Evolutionary conservation across 1,140 invertebrate species (phyloP), one percentile per base, ranked within the genome.

Genomic region (Diorhabda elongata): DNA sequence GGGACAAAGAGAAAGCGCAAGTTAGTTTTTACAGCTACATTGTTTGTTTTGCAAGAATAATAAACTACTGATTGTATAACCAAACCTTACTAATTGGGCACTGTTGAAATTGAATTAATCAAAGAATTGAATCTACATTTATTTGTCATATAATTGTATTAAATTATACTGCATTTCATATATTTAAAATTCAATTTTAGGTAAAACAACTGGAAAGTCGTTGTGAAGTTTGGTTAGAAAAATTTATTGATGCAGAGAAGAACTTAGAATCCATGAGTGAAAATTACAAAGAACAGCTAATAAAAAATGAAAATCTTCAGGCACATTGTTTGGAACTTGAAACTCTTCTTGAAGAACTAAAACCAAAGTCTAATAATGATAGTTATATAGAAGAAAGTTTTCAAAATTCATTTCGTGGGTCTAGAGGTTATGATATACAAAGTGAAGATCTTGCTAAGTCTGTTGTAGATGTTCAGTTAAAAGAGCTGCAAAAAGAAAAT

Each of bases 381-480:
- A 76, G 70, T 67, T 71, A 61, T 26, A 61, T 73, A 3, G 69
- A 69, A 68, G 75, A 76, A 44, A 74, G 66, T 64, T 64, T 69
- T 60, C 44, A 60, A 44, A 4, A 57, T 8, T 60, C 66, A 11
- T 67, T 66, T 67, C 11, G 69, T 58, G 52, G 63, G 62, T 71
- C 68, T 2, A 68, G 44, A 65, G 65, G 56, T 59, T 70, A 69
- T 11, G 66, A 67, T 43, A 64, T 65, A 9, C n/a, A 60, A 42
- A 61, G 64, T 3, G 73, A 75, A 64, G 71, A 78, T 72, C 64
- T 79, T 5, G 79, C 78, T 5, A 62, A 72, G 57, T 66, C 75
- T 5, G 78, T 80, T 26, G 71, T 80, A n/a, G 79, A 80, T 62
- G 68, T 80, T 8, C 78, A 80, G 67, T 66, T 81, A 11, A 75